A percentile compares a stretch with the other conserved stretches of the same genome.
phyloP scores from a whole-genome alignment of 2,888 invertebrate genomes.

The Lasioglossum pauxillum region DNA sequence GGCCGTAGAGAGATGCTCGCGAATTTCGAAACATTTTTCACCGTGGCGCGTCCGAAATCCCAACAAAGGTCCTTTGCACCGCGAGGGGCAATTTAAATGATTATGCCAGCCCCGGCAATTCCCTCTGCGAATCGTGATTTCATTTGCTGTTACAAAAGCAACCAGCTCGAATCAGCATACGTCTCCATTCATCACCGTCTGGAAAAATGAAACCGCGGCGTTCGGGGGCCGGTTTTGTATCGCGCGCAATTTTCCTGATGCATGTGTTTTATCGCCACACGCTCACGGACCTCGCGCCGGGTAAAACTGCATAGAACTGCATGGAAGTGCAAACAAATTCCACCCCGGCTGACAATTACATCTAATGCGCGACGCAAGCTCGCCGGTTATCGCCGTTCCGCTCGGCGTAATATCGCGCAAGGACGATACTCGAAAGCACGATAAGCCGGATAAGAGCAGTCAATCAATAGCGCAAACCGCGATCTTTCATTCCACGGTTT shows the following conservation, averaged over 20 bases:
- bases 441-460: conserved; percentile 48
- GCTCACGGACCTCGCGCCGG: too few relatives aligned
- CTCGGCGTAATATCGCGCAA: conserved; percentile 35
- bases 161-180: neutral
- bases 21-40: neutral
- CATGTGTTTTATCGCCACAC: neutral
- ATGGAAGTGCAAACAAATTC: conserved; percentile 20
- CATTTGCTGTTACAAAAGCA: neutral
- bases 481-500: conserved; percentile 23
- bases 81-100: neutral
- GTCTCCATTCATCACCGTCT: conserved; percentile 23
- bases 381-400: conserved; percentile 21
- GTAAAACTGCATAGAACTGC: neutral
- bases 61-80: neutral
- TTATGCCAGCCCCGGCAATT: neutral
- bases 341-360: conserved; percentile 17
- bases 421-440: conserved; percentile 34
- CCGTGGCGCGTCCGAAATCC: neutral
- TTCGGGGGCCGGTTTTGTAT: neutral
- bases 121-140: neutral
- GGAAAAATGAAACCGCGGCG: neutral
- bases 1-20: neutral
- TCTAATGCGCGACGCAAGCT: conserved; percentile 6
- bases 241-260: conserved; percentile 22
- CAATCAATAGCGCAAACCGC: conserved; percentile 54